These are phyloP conservation scores for Diuraphis noxia DNA, from an alignment of 1,140 invertebrate genomes.

Conservation along the genomic window DNA sequence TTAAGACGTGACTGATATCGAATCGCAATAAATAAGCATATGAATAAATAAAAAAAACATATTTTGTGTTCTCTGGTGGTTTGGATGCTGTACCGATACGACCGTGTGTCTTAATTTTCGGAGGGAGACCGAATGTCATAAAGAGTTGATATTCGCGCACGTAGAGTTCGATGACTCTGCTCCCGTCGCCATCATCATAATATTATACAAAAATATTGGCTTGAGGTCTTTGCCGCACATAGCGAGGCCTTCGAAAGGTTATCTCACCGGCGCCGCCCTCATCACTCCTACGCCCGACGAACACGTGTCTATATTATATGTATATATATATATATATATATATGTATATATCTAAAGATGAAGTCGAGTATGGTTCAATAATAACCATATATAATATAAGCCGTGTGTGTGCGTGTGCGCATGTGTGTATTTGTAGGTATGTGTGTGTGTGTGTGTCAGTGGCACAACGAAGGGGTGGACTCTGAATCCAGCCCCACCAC, in stretches of 20 bases:
- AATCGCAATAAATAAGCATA: not conserved
- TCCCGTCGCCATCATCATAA: not conserved
- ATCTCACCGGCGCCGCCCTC: not conserved
- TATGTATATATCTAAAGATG: no score
- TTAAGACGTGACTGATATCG: not conserved
- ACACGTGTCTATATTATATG: not conserved
- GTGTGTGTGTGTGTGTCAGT: not conserved
- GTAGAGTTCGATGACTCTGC: constrained; percentile 35
- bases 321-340: no score
- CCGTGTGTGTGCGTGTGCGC: not conserved
- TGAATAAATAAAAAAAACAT: not conserved
- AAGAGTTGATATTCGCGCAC: constrained; percentile 6
- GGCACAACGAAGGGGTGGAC: not conserved
- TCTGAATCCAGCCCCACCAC: not conserved
- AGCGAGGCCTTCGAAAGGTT: constrained; percentile 51
- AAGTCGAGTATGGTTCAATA: not conserved
- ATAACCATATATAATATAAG: not conserved
- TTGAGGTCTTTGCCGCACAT: constrained; percentile 45
- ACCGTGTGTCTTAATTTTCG: not conserved
- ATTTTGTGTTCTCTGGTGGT: not conserved
- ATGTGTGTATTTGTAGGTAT: not conserved
- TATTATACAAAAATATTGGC: not conserved
- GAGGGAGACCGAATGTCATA: not conserved
- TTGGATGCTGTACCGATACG: not conserved
- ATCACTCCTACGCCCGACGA: not conserved